Conservation (phyloP, 2,113 vertebrate genomes). For the Motacilla tschutschensis region DNA sequence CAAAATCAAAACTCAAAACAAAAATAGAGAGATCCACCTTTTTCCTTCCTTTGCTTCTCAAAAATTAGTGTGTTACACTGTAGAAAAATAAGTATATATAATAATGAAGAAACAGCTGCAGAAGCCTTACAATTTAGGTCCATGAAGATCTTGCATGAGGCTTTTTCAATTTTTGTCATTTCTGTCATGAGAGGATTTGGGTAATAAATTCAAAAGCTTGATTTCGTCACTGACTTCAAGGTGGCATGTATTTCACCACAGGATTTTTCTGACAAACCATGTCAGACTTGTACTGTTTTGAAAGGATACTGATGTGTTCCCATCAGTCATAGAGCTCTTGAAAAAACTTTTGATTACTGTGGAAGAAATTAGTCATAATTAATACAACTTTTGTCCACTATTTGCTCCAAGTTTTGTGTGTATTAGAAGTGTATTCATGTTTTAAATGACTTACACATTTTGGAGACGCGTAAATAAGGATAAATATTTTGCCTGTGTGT, state of each 20-base stretch:
- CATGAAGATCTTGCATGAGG: accelerated
- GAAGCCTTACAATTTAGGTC: neutral
- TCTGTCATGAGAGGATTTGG: neutral
- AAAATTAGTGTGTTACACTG: neutral
- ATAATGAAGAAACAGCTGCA: neutral
- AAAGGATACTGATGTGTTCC: neutral
- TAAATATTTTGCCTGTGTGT: neutral
- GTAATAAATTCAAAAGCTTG: neutral
- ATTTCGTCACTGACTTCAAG: neutral
- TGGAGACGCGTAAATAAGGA: neutral
- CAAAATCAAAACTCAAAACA: neutral
- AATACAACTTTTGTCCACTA: accelerated
- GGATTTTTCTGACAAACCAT: neutral
- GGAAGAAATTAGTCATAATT: neutral
- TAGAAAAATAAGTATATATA: neutral
- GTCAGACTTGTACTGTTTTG: neutral
- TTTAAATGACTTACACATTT: neutral
- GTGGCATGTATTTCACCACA: neutral
- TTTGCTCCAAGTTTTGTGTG: neutral
- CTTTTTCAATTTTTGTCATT: neutral
- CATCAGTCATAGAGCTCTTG: neutral
- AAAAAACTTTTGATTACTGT: neutral
- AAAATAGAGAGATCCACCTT: neutral
- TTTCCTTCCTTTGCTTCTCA: neutral
- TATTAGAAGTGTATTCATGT: neutral